Base-by-base conservation (phyloP, 2,113 vertebrate genomes). In the Vidua macroura region DNA sequence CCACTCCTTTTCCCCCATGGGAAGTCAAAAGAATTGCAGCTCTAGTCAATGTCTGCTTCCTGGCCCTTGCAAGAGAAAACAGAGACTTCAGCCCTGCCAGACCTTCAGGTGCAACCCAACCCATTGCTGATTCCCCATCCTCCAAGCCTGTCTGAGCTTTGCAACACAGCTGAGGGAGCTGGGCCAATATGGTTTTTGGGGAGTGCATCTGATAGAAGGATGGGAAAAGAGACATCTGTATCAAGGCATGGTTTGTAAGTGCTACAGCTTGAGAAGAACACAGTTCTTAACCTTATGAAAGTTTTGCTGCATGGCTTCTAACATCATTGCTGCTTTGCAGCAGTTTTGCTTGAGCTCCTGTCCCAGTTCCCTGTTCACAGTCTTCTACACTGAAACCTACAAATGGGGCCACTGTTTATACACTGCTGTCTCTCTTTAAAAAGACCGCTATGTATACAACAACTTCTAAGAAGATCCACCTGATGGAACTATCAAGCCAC, bases 401-500 rank as follows among this genome's bases (percentile, higher is more conserved):
- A 66, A 88, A 78, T 3, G 41, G 21, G 27, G 37, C 8, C 64
- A 82, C 16, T 13, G 49, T 62, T 93, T 78, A 58, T 48, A 56
- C 5, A 37, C 28, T 37, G 51, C 19, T 43, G 44, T 23, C 31
- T 27, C 22, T 74, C 64, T 70, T 74, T n/a, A 64, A 56, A 82
- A 92, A 74, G n/a, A 6, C 0, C 15, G 15, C 33, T n/a, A 68
- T 11, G 15, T 74, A 7, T 10, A 46, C 44, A 59, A 75, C 37
- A 75, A 43, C 31, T 83, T 62, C 28, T 37, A 44, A 62, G 37
- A 83, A 55, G 27, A 73, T 73, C 41, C 25, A 68, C 39, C 35
- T n/a, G 37, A 63, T 31, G 62, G 35, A 88, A 92, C 39, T 82
- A 88, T 31, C 27, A 75, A 87, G 76, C 30, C 52, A 81, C 77